Base-by-base conservation (phyloP, 2,888 invertebrate species). In the Zhengitettix transpicula region DNA sequence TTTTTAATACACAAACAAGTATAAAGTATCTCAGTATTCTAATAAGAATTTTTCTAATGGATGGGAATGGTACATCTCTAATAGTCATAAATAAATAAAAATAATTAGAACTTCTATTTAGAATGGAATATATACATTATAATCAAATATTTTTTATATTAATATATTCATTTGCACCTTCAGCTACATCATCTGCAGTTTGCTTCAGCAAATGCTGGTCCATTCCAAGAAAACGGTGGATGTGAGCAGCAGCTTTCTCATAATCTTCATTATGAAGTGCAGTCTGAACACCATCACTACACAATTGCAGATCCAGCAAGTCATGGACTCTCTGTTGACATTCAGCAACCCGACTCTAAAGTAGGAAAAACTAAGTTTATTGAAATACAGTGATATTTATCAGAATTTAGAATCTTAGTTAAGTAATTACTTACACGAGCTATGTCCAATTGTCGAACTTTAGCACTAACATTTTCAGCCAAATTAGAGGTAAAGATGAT, bases 281-380 rank as follows among this genome's bases (percentile, higher is more conserved):
- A 57, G 89, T 84, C 65, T 94, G 89, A 0, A 99, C 98, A n/a
- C 97, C 98, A 71, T 96, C 92, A 56, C 95, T 94, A 72, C 98
- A 99, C 60, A 93, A 79, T 73, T 96, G 93, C 58, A 98, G 77
- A 72, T 98, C 97, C 61, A 97, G 84, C 51, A 98, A 79, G 72
- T 98, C 97, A 68, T 95, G 91, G 0, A 98, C 96, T 61, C 97
- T 78, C 66, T 89, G 86, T 72, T 98, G 92, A 69, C 95, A 96
- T 67, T 94, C 93, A 5, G 90, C 91, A 0, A 98, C 97, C 60
- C 93, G 82, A 65, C 87, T 89, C 85, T 92, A 70, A 56, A 72
- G 72, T 41, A 40, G 2, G 5, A 47, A 47, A 3, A 47, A n/a
- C n/a, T n/a, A 12, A 17, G 16, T 3, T n/a, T 12, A 53, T 12